Percentiles rank a stretch among this genome's conserved stretches.
Evolutionary conservation across 1,140 invertebrate species (phyloP).

Genomic region (Chrysomallon squamiferum): DNA sequence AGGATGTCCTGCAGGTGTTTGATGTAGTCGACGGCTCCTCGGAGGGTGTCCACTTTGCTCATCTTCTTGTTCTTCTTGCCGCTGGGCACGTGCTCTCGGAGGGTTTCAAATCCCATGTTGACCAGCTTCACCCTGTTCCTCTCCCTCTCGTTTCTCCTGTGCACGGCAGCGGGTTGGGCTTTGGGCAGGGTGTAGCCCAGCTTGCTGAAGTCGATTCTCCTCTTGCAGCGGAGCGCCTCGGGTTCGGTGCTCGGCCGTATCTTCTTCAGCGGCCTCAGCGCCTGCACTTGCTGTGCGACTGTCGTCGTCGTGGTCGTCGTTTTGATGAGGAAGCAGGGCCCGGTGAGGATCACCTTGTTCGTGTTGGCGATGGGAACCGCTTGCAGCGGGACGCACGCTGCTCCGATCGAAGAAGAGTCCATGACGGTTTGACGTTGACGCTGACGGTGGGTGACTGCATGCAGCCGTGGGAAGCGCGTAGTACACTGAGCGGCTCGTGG

Average conservation of each 20-base stretch:
- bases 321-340: conserved; percentile 47
- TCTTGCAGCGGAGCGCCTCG: conserved; percentile 51
- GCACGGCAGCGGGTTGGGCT: conserved; percentile 80
- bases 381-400: conserved; percentile 28
- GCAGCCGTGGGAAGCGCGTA: background rate
- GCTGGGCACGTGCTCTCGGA: conserved; percentile 59
- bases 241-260: conserved; percentile 28
- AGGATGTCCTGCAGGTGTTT: conserved; percentile 81
- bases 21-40: conserved; percentile 94
- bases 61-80: conserved; percentile 67
- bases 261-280: conserved; percentile 43
- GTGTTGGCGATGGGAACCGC: conserved; percentile 27
- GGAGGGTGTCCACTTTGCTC: conserved; percentile 88
- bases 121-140: conserved; percentile 94
- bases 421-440: background rate
- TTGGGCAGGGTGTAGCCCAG: conserved; percentile 48
- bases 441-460: background rate
- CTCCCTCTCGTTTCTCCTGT: conserved; percentile 89
- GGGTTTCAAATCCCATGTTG: conserved; percentile 70
- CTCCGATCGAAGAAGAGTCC: conserved; percentile 1
- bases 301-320: conserved; percentile 43
- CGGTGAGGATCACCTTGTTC: conserved; percentile 31
- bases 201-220: conserved; percentile 49
- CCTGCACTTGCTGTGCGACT: conserved; percentile 52
- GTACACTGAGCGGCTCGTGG: conserved; percentile 7